Conservation (phyloP, 2,888 invertebrate genomes). For the Eumerus sabulonum region DNA sequence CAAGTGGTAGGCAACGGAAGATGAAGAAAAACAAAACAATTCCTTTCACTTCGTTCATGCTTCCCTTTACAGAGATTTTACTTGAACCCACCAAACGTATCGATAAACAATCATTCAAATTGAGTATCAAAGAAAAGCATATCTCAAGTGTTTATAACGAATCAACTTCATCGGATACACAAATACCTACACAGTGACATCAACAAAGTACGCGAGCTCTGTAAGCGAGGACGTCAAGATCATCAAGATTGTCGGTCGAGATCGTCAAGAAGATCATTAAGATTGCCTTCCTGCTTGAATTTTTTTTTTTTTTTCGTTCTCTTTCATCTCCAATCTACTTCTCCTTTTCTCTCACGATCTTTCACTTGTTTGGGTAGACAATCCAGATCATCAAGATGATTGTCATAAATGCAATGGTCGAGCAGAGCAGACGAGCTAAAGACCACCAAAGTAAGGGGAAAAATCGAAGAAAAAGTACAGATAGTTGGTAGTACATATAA, state of each 20-base stretch:
- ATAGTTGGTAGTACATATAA: too few relatives aligned
- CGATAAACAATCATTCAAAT: constrained; percentile 27
- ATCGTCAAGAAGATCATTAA: constrained; percentile 36
- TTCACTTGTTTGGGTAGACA: constrained; percentile 30
- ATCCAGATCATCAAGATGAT: constrained; percentile 67
- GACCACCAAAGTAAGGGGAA: neutral
- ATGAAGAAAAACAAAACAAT: constrained; percentile 2
- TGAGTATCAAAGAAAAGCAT: constrained; percentile 44
- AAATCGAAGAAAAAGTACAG: too few relatives aligned
- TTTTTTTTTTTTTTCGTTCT: constrained; percentile 41
- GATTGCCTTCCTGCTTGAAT: constrained; percentile 66
- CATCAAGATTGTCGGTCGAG: constrained; percentile 40
- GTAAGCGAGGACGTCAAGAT: constrained; percentile 25
- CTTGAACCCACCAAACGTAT: constrained; percentile 26
- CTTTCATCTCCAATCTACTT: constrained; percentile 59
- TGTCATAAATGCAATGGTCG: constrained; percentile 64
- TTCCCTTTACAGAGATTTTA: constrained; percentile 1
- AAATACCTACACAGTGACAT: constrained; percentile 4
- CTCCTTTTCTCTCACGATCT: constrained; percentile 27
- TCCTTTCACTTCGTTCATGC: neutral
- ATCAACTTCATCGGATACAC: constrained; percentile 19
- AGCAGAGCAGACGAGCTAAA: constrained; percentile 3
- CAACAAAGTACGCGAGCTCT: neutral
- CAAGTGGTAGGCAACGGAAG: neutral
- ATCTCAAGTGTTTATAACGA: constrained; percentile 58